Conservation (phyloP, 1,140 invertebrate species). For the Bactericera cockerelli region DNA sequence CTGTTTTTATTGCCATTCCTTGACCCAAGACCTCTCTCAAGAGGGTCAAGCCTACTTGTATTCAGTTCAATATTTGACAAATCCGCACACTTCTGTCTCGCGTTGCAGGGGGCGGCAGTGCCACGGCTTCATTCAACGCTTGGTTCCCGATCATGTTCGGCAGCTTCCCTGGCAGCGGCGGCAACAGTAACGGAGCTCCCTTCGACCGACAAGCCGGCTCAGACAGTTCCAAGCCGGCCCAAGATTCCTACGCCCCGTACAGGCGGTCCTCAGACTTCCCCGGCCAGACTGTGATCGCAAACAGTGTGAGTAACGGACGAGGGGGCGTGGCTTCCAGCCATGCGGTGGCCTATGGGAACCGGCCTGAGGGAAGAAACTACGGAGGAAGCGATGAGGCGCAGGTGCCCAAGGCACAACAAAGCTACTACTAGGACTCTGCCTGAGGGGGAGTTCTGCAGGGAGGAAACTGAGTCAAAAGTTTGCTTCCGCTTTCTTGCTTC, state of each 20-base stretch:
- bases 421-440: no score
- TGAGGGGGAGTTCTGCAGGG: no score
- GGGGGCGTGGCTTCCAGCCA: constrained; percentile 48
- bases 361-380: constrained; percentile 5
- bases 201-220: not conserved
- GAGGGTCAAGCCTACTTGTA: no score
- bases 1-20: no score
- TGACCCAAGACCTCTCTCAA: no score
- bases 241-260: not conserved
- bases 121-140: constrained; percentile 25
- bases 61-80: no score
- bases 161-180: constrained; percentile 18
- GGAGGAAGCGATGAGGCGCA: not conserved
- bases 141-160: constrained; percentile 27
- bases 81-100: no score
- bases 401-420: no score
- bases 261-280: not conserved
- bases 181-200: not conserved
- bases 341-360: constrained; percentile 45
- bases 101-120: constrained; percentile 14
- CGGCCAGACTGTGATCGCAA: constrained; percentile 43
- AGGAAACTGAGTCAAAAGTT: no score
- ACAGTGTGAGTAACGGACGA: constrained; percentile 47
- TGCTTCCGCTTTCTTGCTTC: no score
- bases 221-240: not conserved